Evolutionary conservation across 2,113 vertebrate species (phyloP), one percentile per base, ranked within the genome.

Genomic region (Paradisaea rubra): DNA sequence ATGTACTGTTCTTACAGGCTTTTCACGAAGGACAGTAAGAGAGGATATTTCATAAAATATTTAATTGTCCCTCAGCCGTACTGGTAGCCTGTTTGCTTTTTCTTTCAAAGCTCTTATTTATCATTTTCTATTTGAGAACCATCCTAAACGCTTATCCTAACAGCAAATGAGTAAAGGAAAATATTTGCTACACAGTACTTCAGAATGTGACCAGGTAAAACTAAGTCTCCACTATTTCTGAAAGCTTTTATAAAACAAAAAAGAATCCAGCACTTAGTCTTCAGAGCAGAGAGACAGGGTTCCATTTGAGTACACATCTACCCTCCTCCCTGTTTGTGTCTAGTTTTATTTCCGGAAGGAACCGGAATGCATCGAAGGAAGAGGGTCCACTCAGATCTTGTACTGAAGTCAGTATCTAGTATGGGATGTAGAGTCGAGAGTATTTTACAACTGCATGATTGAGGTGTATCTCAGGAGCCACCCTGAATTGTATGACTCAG

Each of bases 11-110:
- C 22, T 78, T 71, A 47, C 3, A 47, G 47, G 12, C 4, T 63
- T 89, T 94, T 81, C 42, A 39, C 15, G 45, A 81, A 50, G 35
- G 31, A 63, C 50, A 71, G 41, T 31, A 50, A 50, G 60, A 49
- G 8, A 54, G 73, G 2, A n/a, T 84, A 63, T 81, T 88, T 88
- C 5, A 63, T 22, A 60, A 88, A 70, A 41, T 37, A 70, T 42
- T 44, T 81, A 71, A 64, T 45, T 0, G 0, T 42, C 31, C 13
- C 7, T 23, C 19, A 61, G 13, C 45, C 11, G 18, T 53, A 27
- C 9, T 89, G 27, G 37, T 68, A 9, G 7, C 4, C 24, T 44
- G 6, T 22, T 63, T 33, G 15, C 13, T 37, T 69, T 86, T 91
- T 57, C 16, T 77, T 37, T 65, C 28, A 61, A 86, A 61, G 41